Evolutionary conservation across 2,797 vertebrate genomes (phyloP), one percentile per base, ranked within the genome.

Genomic region (Sciurus carolinensis): DNA sequence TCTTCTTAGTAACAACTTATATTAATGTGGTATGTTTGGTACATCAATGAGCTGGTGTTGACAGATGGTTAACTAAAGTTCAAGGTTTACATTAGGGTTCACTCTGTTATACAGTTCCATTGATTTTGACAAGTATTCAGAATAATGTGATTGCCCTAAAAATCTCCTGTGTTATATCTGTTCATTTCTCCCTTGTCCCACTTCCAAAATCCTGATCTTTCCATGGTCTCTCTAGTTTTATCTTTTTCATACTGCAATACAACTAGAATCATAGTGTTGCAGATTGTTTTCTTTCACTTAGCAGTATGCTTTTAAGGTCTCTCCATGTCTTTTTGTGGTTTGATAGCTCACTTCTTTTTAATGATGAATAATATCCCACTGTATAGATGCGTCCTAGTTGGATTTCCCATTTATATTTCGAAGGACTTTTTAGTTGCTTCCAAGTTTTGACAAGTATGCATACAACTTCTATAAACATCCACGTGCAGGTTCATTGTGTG

Each of bases 391-490:
- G 47, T 39, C 87, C 87, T 14, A 39, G 39, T 89, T 67, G 59
- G 33, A 28, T 85, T 69, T 84, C 75, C 66, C 15, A 67, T 26
- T 82, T 44, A 57, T 39, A 66, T 75, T 47, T 0, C 28, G 11
- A 75, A 71, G 66, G 18, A 26, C 18, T 28, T 82, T 50, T 85
- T 83, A 33, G 64, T 52, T 85, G 57, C 42, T 79, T 71, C 71
- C 54, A 83, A 93, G 24, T 91, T 81, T 91, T 90, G 52, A 64
- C 62, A 77, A 62, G 62, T 54, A 47, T 18, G 26, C 79, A 91
- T 39, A 77, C 83, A 73, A 28, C 26, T 30, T 22, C 10, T 69
- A n/a, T 66, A 71, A 82, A 71, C 18, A 89, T 5, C 26, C 33
- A 26, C 7, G 3, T 52, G 17, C 77, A 22, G 20, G 72, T 82